A percentile compares a stretch with the other conserved stretches of the same genome.
These are phyloP conservation scores for Chiroxiphia lanceolata DNA, from an alignment of 2,797 vertebrate species.

Conservation along the genomic window DNA sequence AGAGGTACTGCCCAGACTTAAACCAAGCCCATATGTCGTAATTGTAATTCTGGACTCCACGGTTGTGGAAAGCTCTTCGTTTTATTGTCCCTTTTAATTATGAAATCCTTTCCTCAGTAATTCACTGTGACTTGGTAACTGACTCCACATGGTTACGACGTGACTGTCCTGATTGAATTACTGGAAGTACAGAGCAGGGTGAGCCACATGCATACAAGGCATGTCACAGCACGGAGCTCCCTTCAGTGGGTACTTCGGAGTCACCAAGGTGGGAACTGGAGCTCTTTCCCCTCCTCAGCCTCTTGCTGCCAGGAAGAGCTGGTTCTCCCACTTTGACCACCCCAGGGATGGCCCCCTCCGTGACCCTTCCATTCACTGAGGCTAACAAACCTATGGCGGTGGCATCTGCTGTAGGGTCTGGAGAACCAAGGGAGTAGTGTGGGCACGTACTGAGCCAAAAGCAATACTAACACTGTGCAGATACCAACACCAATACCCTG, in stretches of 20 bases:
- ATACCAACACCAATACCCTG: accelerated
- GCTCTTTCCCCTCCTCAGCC: background rate
- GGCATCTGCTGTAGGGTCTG: background rate
- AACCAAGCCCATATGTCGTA: slow-evolving; percentile 20
- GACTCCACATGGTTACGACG: slow-evolving; percentile 65
- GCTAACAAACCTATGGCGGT: background rate
- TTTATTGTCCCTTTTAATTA: slow-evolving; percentile 69
- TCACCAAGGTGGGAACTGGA: background rate
- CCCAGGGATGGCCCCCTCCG: accelerated
- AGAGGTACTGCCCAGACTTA: background rate
- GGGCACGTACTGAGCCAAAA: background rate
- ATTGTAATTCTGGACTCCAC: slow-evolving; percentile 27
- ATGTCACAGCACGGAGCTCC: background rate
- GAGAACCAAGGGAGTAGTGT: accelerated
- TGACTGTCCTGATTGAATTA: slow-evolving; percentile 65
- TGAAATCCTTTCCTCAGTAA: slow-evolving; percentile 65
- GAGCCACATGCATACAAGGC: background rate
- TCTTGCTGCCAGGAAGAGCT: background rate
- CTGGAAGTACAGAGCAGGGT: slow-evolving; percentile 16
- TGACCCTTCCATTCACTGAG: background rate
- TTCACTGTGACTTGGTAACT: slow-evolving; percentile 65
- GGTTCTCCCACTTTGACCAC: accelerated
- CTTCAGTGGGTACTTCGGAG: accelerated
- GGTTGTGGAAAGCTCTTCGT: slow-evolving; percentile 56
- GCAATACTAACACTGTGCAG: accelerated